Percentiles rank a stretch among this genome's conserved stretches.
These are phyloP conservation scores for Crocodylus rhombifer DNA, from an alignment of 2,797 vertebrate species.

Conservation along the genomic window DNA sequence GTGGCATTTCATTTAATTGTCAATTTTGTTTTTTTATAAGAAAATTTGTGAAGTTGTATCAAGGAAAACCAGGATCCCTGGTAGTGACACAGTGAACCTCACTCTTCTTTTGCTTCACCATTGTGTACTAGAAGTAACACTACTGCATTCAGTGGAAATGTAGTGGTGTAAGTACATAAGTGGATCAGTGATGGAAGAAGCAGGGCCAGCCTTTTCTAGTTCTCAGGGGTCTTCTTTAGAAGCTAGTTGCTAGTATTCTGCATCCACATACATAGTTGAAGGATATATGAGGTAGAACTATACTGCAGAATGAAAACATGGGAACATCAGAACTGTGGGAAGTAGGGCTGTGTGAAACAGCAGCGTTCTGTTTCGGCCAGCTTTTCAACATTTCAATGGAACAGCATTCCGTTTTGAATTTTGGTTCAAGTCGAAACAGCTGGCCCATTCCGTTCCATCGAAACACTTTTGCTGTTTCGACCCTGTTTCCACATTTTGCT, in stretches of 20 bases:
- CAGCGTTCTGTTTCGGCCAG: too few relatives aligned
- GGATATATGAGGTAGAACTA: not conserved
- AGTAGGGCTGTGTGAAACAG: too few relatives aligned
- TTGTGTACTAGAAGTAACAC: not conserved
- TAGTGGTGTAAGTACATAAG: not conserved
- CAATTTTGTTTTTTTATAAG: too few relatives aligned
- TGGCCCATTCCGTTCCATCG: too few relatives aligned
- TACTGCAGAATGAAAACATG: not conserved
- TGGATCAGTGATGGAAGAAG: not conserved
- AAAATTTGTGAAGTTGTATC: too few relatives aligned
- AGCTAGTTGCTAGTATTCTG: not conserved
- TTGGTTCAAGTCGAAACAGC: too few relatives aligned
- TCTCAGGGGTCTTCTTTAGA: not conserved
- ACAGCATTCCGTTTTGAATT: too few relatives aligned
- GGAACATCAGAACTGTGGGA: not conserved
- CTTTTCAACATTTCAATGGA: too few relatives aligned
- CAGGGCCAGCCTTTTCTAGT: not conserved
- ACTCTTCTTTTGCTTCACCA: not conserved
- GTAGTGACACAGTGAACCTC: not conserved
- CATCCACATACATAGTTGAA: rapidly evolving
- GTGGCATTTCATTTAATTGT: too few relatives aligned
- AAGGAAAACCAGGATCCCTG: too few relatives aligned
- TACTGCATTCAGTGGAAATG: not conserved
- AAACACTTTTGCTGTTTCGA: too few relatives aligned
- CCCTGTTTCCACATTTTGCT: too few relatives aligned